Evolutionary conservation across 2,797 vertebrate genomes (phyloP), one percentile per base, ranked within the genome.

Genomic region (Liasis olivaceus): DNA sequence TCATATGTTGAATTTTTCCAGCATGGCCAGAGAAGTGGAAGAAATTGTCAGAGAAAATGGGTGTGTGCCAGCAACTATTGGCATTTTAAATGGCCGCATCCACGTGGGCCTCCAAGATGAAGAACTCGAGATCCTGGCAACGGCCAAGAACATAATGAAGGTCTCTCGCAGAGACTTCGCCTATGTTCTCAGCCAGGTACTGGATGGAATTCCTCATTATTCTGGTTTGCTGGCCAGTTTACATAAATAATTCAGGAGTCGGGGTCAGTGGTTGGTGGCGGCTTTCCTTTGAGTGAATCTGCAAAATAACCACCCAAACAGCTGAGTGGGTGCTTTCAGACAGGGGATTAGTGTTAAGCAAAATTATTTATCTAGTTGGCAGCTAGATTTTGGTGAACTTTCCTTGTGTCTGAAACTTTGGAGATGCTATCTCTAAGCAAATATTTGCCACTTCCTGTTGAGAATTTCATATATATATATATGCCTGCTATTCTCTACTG

Each of bases 91-190:
- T 26, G 99, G 99, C 24, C 96, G 85, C 85, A 96, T 99, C 89
- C 98, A 97, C 0, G 97, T 99, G 12, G 99, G 99, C 54, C 97
- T 99, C 90, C 96, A 97, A 0, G 93, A 98, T 0, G 96, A 98
- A 91, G 97, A 99, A 89, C 97, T 99, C 0, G 96, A 98, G 69
- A 95, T 97, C 87, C 97, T 99, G 54, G 98, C 98, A 81, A 96
- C 95, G 90, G 97, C 89, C 92, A 95, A 95, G 95, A 95, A 95
- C 0, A 2, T 93, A 24, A 64, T 96, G 85, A 98, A 98, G 93
- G 97, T 97, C 12, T 99, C 99, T 91, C 98, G 98, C 8, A 98
- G 98, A 89, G 99, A 99, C 95, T 96, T 99, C 72, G 98, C 99
- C 51, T 99, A 98, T 0, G 95, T 98, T 62, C 95, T 98, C 87